Evolutionary conservation across 1,140 invertebrate genomes (phyloP), one percentile per base, ranked within the genome.

Genomic region (Sesamia nonagrioides): DNA sequence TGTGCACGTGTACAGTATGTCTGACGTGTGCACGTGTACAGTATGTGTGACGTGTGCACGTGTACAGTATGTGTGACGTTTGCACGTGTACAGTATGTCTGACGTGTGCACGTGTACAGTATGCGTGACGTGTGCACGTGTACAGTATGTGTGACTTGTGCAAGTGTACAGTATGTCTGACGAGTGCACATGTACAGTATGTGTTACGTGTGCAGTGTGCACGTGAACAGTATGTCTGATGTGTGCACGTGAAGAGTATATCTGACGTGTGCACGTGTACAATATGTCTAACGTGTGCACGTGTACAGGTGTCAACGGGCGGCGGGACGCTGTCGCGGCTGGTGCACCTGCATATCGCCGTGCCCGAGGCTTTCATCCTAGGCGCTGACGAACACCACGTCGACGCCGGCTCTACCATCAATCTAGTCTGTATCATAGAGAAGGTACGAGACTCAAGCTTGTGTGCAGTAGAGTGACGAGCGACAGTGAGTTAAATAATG

Each of bases 361-460:
- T 98, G 86, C 98, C 98, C 40, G 97, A 98, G 93, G 98, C 98
- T 42, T 98, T 97, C 91, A 98, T 98, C 88, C 96, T 98, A 84
- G 97, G 97, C 37, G 97, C 97, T 78, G 97, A 97, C 82, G 98
- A 98, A 92, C 97, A 98, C 90, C 98, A 98, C 95, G 98, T 98
- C 54, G 98, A 98, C 90, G 97, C 97, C 88, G 98, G 98, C 78
- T 98, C 97, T 92, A 97, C 97, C 86, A 98, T 98, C 92, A 98
- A 97, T 95, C 96, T 98, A 86, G 97, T 98, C 86, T 98, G 98
- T 95, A 97, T 98, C 88, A 98, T 98, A 92, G 98, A 98, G 95
- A 98, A 98, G 96, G 98, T 98, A 77, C 1, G 0, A 13, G 13
- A 1, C 3, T 9, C 17, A 9, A 4, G 35, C 11, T 94, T 96